Evolutionary conservation across 2,888 invertebrate genomes (phyloP), one percentile per base, ranked within the genome.

Genomic region (Notocelia uddmanniana): DNA sequence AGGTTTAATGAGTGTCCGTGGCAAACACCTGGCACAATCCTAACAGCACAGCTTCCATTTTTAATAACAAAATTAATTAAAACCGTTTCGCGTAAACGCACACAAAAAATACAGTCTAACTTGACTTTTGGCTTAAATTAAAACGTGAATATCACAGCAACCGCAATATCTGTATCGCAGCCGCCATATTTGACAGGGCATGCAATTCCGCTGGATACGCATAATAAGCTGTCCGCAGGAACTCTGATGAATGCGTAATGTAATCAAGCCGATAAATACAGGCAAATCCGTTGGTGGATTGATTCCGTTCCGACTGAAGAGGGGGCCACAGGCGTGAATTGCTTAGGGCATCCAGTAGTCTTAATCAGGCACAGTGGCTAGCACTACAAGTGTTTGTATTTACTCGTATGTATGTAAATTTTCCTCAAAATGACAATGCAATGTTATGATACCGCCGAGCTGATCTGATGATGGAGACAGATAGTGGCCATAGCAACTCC

Each of bases 241-340:
- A 90, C 89, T 82, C 84, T 86, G 85, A 88, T 91, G 91, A 92
- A 91, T 91, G 83, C 86, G 85, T 91, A 91, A 91, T 91, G 90
- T 87, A 91, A 91, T 92, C 87, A 89, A 82, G 75, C 79, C 82
- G 83, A 84, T 84, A 79, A 74, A 78, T 76, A 77, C 75, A 74
- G 73, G 73, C 76, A 72, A 68, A 68, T 62, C 52, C 72, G 19
- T 37, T 48, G 19, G 26, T 34, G 48, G 54, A 68, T 72, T 72
- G 67, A 72, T 72, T 62, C 50, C 50, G 34, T 72, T 57, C 50
- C 50, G 45, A 34, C 41, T 21, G 34, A 19, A 31, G n/a, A n/a
- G n/a, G n/a, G n/a, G n/a, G n/a, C n/a, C n/a, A n/a, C n/a, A n/a
- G n/a, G n/a, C n/a, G n/a, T n/a, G n/a, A n/a, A n/a, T n/a, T n/a